A percentile compares a stretch with the other conserved stretches of the same genome.
phyloP scores from a whole-genome alignment of 2,888 invertebrate species.

The Dione vanillae region DNA sequence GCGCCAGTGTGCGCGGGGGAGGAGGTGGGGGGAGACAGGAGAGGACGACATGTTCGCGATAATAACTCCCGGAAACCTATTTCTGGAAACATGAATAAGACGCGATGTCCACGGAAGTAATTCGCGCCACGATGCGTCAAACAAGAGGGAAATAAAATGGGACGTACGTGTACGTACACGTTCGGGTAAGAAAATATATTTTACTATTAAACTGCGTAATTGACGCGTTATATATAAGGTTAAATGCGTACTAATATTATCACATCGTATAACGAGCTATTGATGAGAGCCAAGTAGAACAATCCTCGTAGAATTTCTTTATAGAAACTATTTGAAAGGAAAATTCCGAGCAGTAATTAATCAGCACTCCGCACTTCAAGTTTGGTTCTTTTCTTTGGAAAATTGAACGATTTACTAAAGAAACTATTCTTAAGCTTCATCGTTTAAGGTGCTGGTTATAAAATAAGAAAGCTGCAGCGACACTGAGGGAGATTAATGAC shows the following conservation, averaged over 20 bases:
- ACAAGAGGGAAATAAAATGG: neutral
- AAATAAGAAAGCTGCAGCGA: conserved; percentile 18
- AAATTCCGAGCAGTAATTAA: conserved; percentile 15
- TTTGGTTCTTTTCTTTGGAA: conserved; percentile 9
- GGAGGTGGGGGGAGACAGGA: neutral
- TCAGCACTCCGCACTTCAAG: conserved; percentile 15
- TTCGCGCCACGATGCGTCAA: neutral
- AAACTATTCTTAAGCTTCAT: conserved; percentile 28
- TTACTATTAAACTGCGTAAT: neutral
- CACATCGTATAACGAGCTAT: neutral
- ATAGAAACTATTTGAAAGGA: conserved; percentile 10
- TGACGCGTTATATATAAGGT: no score
- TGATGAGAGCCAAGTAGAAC: neutral
- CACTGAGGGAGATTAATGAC: conserved; percentile 23
- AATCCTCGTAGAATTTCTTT: neutral
- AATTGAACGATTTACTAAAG: conserved; percentile 23
- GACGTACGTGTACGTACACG: no score
- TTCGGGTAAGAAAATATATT: neutral
- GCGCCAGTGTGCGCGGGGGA: neutral
- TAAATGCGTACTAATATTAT: neutral
- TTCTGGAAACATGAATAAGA: conserved; percentile 19
- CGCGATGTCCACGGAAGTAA: conserved; percentile 6
- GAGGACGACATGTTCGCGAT: conserved; percentile 5
- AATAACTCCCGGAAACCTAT: conserved; percentile 22
- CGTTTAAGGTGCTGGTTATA: conserved; percentile 25